These are phyloP conservation scores for Meiosimyza decipiens DNA, from an alignment of 2,888 invertebrate genomes.

Conservation along the genomic window DNA sequence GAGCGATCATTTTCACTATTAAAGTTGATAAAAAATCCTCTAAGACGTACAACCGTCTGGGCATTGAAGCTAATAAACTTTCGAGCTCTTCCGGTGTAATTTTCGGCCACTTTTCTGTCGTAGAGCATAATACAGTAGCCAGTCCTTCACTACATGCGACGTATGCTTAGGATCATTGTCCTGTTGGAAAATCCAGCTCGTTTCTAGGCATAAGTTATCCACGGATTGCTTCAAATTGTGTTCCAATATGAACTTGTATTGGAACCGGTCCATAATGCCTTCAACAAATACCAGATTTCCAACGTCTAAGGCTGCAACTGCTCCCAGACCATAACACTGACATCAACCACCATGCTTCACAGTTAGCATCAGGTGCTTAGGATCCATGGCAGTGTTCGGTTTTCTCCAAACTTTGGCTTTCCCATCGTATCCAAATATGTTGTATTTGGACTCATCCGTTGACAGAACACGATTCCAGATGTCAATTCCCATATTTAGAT, in stretches of 20 bases:
- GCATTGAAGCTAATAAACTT: too few relatives aligned
- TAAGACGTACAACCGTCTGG: too few relatives aligned
- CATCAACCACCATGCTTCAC: too few relatives aligned
- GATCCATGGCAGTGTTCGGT: too few relatives aligned
- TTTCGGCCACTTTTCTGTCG: too few relatives aligned
- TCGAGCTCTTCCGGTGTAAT: too few relatives aligned
- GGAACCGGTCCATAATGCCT: conserved; percentile 44
- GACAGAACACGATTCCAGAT: conserved; percentile 53
- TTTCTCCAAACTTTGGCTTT: conserved; percentile 34
- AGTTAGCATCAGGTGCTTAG: too few relatives aligned
- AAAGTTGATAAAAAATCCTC: too few relatives aligned
- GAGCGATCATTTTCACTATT: too few relatives aligned
- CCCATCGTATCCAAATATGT: conserved; percentile 43
- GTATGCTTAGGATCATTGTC: conserved; percentile 31
- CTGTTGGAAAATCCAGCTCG: conserved; percentile 27
- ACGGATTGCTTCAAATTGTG: conserved; percentile 36
- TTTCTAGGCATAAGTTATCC: conserved; percentile 31
- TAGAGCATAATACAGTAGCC: too few relatives aligned
- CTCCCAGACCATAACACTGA: too few relatives aligned
- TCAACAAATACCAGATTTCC: too few relatives aligned
- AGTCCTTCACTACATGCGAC: conserved; percentile 29
- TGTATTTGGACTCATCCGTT: conserved; percentile 48
- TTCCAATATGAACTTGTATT: conserved; percentile 44
- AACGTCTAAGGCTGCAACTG: conserved; percentile 30
- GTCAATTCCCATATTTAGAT: conserved; percentile 40